phyloP scores from a whole-genome alignment of 1,140 invertebrate genomes.

The Calephelis virginiensis region DNA sequence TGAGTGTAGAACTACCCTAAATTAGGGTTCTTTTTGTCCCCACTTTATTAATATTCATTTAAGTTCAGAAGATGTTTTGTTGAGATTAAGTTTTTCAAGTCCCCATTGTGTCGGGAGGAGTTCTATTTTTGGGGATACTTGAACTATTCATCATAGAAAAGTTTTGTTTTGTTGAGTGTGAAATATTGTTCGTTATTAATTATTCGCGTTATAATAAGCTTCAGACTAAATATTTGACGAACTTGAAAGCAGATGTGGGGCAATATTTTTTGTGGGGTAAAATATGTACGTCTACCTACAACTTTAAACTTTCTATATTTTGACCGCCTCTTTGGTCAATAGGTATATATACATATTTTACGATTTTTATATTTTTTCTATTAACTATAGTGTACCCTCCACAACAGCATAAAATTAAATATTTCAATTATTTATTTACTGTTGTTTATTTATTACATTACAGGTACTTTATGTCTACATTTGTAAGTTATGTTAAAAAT shows the following conservation, averaged over 20 bases:
- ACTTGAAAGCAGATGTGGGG: slow-evolving; percentile 29
- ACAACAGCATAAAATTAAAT: no score
- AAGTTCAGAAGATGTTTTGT: slow-evolving; percentile 51
- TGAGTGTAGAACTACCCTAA: slow-evolving; percentile 37
- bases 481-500: no score
- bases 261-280: slow-evolving; percentile 23
- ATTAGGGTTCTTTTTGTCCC: slow-evolving; percentile 55
- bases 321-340: background rate
- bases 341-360: background rate
- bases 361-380: no score
- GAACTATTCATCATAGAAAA: slow-evolving; percentile 48
- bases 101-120: slow-evolving; percentile 33
- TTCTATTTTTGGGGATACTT: slow-evolving; percentile 54
- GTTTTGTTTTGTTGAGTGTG: slow-evolving; percentile 44
- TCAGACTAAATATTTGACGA: slow-evolving; percentile 36
- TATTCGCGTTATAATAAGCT: slow-evolving; percentile 34
- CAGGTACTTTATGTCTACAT: no score
- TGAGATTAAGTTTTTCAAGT: slow-evolving; percentile 48
- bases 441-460: no score
- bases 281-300: slow-evolving; percentile 19
- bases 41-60: slow-evolving; percentile 64
- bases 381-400: no score
- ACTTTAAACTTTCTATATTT: background rate
- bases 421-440: no score
- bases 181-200: slow-evolving; percentile 56